Conservation (phyloP, 2,113 vertebrate species). For the Lepisosteus osseus region DNA sequence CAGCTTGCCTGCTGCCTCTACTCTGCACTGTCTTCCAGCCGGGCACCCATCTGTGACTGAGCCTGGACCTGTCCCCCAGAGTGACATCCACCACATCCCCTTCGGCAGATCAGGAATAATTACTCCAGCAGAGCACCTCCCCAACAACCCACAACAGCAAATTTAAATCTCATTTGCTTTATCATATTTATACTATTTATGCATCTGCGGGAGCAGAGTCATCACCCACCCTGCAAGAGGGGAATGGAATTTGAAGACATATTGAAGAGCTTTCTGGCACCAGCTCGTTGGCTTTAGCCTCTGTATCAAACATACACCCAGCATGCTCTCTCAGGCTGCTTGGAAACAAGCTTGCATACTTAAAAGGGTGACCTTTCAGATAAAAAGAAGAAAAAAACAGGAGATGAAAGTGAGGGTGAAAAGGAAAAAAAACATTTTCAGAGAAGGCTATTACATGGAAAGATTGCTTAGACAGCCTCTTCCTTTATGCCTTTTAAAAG, state of each 20-base stretch:
- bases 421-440: constrained; percentile 21
- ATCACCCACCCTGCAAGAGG: constrained; percentile 11
- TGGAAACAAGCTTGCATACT: constrained; percentile 24
- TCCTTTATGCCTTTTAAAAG: constrained; percentile 32
- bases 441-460: constrained; percentile 23
- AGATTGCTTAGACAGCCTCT: constrained; percentile 21
- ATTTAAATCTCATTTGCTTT: not conserved
- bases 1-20: constrained; percentile 26
- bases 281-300: constrained; percentile 1
- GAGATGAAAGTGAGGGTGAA: constrained; percentile 17
- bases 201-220: constrained; percentile 17
- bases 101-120: constrained; percentile 29
- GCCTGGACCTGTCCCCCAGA: constrained; percentile 39
- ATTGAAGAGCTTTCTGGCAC: constrained; percentile 15
- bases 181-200: constrained; percentile 9
- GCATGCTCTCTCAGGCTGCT: constrained; percentile 19
- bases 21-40: constrained; percentile 27
- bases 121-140: not conserved
- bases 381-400: constrained; percentile 16
- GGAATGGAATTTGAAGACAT: constrained; percentile 7
- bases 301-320: constrained; percentile 12
- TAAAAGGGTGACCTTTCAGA: constrained; percentile 26
- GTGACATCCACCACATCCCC: constrained; percentile 22
- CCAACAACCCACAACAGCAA: not conserved
- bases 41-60: constrained; percentile 42